Evolutionary conservation across 2,888 invertebrate species (phyloP).

Genomic region (Resseliella maxima): DNA sequence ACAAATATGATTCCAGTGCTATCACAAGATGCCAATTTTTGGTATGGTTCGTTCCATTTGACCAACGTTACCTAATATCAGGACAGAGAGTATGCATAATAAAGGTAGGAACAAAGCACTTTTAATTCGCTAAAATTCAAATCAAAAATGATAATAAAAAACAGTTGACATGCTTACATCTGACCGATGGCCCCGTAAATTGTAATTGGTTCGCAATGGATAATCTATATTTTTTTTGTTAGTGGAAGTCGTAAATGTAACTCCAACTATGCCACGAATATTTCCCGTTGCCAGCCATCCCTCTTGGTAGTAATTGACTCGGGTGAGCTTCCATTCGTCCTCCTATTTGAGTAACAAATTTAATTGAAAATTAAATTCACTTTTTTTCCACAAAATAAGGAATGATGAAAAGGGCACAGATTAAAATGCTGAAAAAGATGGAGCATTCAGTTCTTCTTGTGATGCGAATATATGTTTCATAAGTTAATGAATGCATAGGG

Average conservation of each 20-base stretch:
- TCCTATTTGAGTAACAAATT: slow-evolving; percentile 72
- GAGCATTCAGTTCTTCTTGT: no score
- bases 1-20: slow-evolving; percentile 98
- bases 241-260: slow-evolving; percentile 95
- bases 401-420: background rate
- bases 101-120: background rate
- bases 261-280: slow-evolving; percentile 92
- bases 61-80: slow-evolving; percentile 85
- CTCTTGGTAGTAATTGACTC: slow-evolving; percentile 96
- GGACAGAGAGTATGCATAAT: no score
- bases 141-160: background rate
- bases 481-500: no score
- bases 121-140: background rate
- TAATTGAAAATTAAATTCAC: background rate
- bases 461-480: no score
- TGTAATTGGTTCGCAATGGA: slow-evolving; percentile 94
- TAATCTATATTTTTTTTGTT: slow-evolving; percentile 87
- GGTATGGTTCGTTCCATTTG: slow-evolving; percentile 98
- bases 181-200: slow-evolving; percentile 94
- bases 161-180: slow-evolving; percentile 76
- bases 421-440: background rate
- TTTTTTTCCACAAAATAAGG: no score
- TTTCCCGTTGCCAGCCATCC: slow-evolving; percentile 98
- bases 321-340: slow-evolving; percentile 95
- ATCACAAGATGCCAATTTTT: slow-evolving; percentile 97